Conservation (phyloP, 2,888 invertebrate species). For the Coenonympha glycerion region DNA sequence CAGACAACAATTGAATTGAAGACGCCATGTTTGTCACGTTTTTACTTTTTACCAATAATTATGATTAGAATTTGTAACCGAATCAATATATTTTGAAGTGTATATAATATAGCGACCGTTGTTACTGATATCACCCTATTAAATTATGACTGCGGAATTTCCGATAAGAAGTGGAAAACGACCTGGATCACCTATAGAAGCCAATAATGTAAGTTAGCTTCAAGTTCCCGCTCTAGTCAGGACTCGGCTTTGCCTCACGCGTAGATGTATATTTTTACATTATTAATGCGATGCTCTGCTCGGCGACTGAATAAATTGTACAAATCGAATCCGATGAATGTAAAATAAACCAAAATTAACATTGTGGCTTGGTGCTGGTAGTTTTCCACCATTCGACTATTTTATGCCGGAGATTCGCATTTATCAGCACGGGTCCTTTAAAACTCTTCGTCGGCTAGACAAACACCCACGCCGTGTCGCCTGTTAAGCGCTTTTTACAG, state of each 20-base stretch:
- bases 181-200: slow-evolving; percentile 41
- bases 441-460: no score
- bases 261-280: slow-evolving; percentile 43
- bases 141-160: slow-evolving; percentile 47
- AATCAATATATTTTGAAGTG: slow-evolving; percentile 35
- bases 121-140: neutral
- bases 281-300: slow-evolving; percentile 27
- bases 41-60: slow-evolving; percentile 63
- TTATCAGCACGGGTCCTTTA: no score
- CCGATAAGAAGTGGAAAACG: slow-evolving; percentile 51
- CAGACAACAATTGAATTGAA: slow-evolving; percentile 45
- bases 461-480: no score
- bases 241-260: slow-evolving; percentile 50
- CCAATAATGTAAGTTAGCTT: slow-evolving; percentile 54
- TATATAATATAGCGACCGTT: slow-evolving; percentile 22
- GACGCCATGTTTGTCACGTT: slow-evolving; percentile 75
- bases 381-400: no score
- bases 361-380: no score
- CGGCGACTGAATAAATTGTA: slow-evolving; percentile 21
- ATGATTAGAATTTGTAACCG: slow-evolving; percentile 50
- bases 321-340: neutral
- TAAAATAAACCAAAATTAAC: no score
- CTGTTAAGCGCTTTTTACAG: no score
- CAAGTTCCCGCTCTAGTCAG: slow-evolving; percentile 59
- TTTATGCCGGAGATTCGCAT: no score